Conservation (phyloP, 2,113 vertebrate genomes). For the Tetrao urogallus region DNA sequence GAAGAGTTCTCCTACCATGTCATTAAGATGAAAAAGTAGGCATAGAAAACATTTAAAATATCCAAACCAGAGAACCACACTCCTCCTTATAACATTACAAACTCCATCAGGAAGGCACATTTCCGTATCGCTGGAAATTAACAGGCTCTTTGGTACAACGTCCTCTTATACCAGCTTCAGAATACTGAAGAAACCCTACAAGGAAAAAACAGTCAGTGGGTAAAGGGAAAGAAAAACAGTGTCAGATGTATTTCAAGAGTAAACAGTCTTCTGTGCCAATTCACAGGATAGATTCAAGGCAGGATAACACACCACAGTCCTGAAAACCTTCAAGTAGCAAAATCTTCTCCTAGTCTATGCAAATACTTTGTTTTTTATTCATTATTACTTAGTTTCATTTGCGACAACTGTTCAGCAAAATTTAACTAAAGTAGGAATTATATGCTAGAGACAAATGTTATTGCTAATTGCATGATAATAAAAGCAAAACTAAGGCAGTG, state of each 20-base stretch:
- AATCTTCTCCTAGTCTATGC: fast-evolving
- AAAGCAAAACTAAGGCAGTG: not conserved
- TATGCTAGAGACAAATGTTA: not conserved
- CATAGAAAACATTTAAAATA: not conserved
- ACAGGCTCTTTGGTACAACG: not conserved
- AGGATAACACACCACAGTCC: not conserved
- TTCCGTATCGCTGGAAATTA: not conserved
- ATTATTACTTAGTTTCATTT: fast-evolving
- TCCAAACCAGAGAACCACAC: not conserved
- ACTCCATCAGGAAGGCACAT: not conserved
- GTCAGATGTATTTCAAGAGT: not conserved
- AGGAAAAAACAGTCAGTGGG: not conserved
- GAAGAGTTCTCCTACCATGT: not conserved
- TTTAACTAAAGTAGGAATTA: not conserved
- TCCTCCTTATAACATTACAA: not conserved
- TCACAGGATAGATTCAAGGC: not conserved
- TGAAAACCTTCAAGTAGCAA: not conserved
- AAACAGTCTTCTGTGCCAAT: not conserved
- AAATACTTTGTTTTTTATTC: not conserved
- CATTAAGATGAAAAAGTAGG: not conserved
- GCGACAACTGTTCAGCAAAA: not conserved
- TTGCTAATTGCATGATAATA: not conserved
- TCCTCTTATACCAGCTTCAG: not conserved
- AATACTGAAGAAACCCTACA: not conserved
- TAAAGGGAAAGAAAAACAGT: not conserved